phyloP scores from a whole-genome alignment of 2,888 invertebrate species.

The Sacculina carcini region DNA sequence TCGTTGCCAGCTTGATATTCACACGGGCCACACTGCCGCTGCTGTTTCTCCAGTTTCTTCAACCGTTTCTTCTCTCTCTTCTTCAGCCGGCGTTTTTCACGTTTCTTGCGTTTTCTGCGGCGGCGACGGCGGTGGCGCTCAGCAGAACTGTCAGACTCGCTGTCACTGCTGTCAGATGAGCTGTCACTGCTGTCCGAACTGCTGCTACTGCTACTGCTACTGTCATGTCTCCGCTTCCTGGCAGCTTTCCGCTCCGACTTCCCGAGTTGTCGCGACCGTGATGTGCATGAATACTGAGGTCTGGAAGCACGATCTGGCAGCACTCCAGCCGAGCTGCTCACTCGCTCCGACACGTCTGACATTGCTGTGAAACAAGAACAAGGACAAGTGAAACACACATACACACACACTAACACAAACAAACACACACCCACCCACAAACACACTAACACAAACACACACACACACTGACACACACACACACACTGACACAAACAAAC shows the following conservation, averaged over 20 bases:
- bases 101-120: slow-evolving; percentile 13
- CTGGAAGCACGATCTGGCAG: no score
- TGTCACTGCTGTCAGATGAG: neutral
- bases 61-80: slow-evolving; percentile 15
- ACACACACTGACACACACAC: neutral
- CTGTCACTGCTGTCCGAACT: neutral
- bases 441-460: neutral
- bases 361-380: no score
- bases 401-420: neutral
- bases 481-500: neutral
- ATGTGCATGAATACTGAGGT: no score
- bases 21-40: neutral
- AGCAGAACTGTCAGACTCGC: neutral
- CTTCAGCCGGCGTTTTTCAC: slow-evolving; percentile 14
- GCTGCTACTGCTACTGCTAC: neutral
- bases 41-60: slow-evolving; percentile 8
- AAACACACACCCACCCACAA: slow-evolving; percentile 1
- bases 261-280: no score
- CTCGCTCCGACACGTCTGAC: no score
- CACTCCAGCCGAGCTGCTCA: no score
- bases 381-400: no score
- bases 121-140: neutral
- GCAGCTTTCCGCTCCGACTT: neutral
- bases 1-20: neutral
- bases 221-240: neutral